Base-by-base conservation (phyloP, 2,113 vertebrate genomes). In the Takifugu bimaculatus region DNA sequence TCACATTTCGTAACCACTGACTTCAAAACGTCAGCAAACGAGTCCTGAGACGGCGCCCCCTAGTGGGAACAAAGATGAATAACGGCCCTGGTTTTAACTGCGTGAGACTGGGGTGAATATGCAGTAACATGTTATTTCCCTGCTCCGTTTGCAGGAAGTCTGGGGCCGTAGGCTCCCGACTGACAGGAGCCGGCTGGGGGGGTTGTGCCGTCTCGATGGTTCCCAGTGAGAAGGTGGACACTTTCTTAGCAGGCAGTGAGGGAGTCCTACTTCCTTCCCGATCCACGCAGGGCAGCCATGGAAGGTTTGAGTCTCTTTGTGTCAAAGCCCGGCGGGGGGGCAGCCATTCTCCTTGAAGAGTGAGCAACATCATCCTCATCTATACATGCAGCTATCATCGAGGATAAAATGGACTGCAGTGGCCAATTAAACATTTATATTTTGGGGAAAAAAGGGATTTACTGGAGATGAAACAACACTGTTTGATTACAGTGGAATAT, bases 131-230 rank as follows among this genome's bases (percentile, higher is more conserved):
- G 14, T 15, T 65, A 72, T 14, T 26, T 60, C 64, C 83, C 62
- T 85, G 26, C 75, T 45, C 57, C 60, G 54, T 15, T 79, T 84
- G 71, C 82, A 99, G 97, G 88, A 91, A 91, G 68, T 93, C 88
- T 13, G 97, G 96, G 45, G 95, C 97, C 57, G 81, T 92, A 15
- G 96, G 96, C 11, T 97, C 95, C 63, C 93, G 96, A 57, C 89
- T 99, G 70, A 99, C 96, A 20, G 96, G 97, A 68, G 97, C 96
- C 68, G 97, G 97, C 57, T 99, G 97, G 97, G 97, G 97, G 14
- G 97, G 97, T 84, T 99, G 97, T 78, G 90, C 92, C 0, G 96
- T 99, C 54, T 98, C 97, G 57, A 93, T 99, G 91, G 96, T 99
- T 58, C 93, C 94, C 49, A 78, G 60, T 49, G 91, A 94, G 58